A percentile compares a stretch with the other conserved stretches of the same genome.
These are phyloP conservation scores for Heteronetta atricapilla DNA, from an alignment of 2,113 vertebrate genomes.

Conservation along the genomic window DNA sequence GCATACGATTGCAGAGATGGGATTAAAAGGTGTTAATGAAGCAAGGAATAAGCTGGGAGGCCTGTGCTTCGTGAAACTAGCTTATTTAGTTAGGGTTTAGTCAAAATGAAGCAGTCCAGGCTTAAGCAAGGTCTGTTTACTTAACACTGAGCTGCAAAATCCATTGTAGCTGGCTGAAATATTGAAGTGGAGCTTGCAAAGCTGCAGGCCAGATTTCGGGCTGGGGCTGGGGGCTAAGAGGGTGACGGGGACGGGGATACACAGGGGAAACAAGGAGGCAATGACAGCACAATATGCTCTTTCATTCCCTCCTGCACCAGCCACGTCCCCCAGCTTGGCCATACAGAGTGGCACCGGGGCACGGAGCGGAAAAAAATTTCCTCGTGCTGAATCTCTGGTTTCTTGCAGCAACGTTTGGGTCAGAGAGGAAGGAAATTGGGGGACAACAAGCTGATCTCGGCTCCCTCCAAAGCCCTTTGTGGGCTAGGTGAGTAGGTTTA, in stretches of 20 bases:
- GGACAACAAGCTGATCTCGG: rapidly evolving
- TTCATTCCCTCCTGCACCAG: neutral
- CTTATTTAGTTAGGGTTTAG: conserved; percentile 54
- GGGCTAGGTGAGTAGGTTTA: neutral
- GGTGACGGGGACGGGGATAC: neutral
- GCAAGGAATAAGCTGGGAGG: neutral
- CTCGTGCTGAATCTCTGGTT: neutral
- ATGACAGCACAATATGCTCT: neutral
- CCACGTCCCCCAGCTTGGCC: neutral
- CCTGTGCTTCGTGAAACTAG: neutral
- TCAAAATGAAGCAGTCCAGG: conserved; percentile 50
- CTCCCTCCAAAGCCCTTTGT: neutral
- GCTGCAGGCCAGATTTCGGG: neutral
- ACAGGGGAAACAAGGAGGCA: neutral
- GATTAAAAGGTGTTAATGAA: conserved; percentile 63
- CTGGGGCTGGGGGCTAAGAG: neutral
- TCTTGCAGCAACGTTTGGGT: neutral
- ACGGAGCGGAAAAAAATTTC: neutral
- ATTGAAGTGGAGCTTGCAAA: conserved; percentile 20
- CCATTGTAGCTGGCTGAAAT: conserved; percentile 23
- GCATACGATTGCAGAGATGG: neutral
- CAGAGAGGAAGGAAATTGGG: neutral
- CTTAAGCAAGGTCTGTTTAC: conserved; percentile 37
- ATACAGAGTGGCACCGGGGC: neutral
- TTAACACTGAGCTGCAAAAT: conserved; percentile 22